phyloP scores from a whole-genome alignment of 2,797 vertebrate genomes.

The Lindbergichthys nudifrons region DNA sequence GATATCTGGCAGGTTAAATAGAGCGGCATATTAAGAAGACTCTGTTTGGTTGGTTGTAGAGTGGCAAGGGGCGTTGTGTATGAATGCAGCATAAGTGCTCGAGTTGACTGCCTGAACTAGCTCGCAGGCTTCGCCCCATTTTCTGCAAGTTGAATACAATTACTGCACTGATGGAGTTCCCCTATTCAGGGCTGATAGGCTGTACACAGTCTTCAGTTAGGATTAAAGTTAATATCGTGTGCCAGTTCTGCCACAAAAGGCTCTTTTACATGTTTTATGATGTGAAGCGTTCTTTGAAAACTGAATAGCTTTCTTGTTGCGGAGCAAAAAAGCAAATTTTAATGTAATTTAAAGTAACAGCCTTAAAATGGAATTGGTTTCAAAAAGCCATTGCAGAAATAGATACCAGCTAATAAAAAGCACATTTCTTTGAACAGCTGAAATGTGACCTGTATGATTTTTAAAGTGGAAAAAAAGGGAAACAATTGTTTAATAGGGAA shows the following conservation, averaged over 20 bases:
- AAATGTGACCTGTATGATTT: background rate
- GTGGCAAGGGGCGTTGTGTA: too few relatives aligned
- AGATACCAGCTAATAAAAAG: background rate
- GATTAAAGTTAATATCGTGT: background rate
- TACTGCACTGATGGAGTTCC: background rate
- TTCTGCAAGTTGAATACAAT: background rate
- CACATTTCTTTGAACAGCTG: background rate
- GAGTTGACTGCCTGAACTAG: too few relatives aligned
- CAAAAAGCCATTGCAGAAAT: background rate
- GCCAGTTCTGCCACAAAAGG: background rate
- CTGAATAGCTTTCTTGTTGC: background rate
- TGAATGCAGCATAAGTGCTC: too few relatives aligned
- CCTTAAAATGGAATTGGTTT: background rate
- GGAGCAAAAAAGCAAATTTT: conserved; percentile 4
- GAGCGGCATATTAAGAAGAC: too few relatives aligned
- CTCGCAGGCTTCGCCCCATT: too few relatives aligned
- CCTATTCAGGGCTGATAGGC: background rate
- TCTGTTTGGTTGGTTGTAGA: too few relatives aligned
- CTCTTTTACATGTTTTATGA: background rate
- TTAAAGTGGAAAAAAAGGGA: too few relatives aligned
- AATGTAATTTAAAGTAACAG: background rate
- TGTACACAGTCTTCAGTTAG: background rate
- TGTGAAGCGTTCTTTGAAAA: background rate
- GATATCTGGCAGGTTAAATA: too few relatives aligned
- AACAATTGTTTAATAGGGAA: background rate